phyloP scores from a whole-genome alignment of 2,888 invertebrate species.

The Copidosoma aretas region DNA sequence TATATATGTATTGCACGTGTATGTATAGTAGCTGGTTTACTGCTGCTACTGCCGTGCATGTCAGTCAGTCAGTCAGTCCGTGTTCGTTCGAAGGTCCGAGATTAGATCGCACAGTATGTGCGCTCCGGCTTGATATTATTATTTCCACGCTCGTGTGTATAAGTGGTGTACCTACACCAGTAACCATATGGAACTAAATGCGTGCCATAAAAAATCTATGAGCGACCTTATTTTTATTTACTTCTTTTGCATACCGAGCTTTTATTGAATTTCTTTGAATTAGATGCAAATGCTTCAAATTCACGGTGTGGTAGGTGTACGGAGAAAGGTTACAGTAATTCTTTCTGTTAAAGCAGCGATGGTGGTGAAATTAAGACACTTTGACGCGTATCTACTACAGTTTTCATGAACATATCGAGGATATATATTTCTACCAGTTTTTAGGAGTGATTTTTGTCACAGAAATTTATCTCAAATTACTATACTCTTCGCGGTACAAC shows the following conservation, averaged over 20 bases:
- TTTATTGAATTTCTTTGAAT: neutral
- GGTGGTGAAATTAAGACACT: too few relatives aligned
- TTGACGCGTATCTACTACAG: too few relatives aligned
- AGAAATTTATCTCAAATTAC: too few relatives aligned
- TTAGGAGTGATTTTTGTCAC: too few relatives aligned
- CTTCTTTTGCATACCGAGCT: neutral
- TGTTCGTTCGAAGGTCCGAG: conserved; percentile 53
- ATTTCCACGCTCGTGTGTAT: conserved; percentile 45
- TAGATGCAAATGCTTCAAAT: neutral
- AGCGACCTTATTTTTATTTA: conserved; percentile 30
- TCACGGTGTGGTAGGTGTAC: neutral
- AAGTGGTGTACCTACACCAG: neutral
- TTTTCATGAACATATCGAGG: too few relatives aligned
- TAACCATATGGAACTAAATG: conserved; percentile 4
- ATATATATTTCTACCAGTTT: too few relatives aligned
- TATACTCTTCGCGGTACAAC: too few relatives aligned
- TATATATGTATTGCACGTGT: conserved; percentile 14
- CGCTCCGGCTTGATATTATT: conserved; percentile 52
- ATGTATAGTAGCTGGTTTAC: too few relatives aligned
- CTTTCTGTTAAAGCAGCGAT: too few relatives aligned
- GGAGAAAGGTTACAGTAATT: too few relatives aligned
- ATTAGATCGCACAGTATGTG: conserved; percentile 52
- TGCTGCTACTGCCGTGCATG: conserved; percentile 46
- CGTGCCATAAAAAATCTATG: conserved; percentile 25
- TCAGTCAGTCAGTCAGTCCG: conserved; percentile 42